Evolutionary conservation across 2,113 vertebrate genomes (phyloP).

Genomic region (Gallinago undulata): DNA sequence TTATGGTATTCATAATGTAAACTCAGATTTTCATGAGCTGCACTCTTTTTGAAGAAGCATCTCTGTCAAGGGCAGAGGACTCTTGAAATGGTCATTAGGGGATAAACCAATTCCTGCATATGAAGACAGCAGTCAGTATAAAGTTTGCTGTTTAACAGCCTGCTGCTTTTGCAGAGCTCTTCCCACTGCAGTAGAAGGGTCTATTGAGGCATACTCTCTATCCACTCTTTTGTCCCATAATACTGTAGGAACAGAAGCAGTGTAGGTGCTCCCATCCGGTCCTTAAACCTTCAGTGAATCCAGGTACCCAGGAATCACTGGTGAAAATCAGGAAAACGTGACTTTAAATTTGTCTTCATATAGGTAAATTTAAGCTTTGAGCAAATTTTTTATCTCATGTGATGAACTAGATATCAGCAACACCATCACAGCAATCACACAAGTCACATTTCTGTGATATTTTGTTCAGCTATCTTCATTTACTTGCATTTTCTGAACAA

Average conservation of each 20-base stretch:
- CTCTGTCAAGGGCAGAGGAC: background rate
- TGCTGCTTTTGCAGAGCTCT: background rate
- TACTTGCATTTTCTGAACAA: background rate
- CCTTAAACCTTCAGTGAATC: background rate
- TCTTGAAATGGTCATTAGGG: background rate
- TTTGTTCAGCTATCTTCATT: background rate
- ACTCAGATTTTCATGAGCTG: background rate
- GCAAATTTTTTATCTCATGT: background rate
- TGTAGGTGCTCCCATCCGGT: background rate
- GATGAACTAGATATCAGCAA: background rate
- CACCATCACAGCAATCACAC: background rate
- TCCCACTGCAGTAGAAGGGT: background rate
- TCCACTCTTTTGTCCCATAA: background rate
- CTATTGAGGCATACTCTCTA: background rate
- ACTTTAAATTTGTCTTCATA: background rate
- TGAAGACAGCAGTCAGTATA: background rate
- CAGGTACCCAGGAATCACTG: background rate
- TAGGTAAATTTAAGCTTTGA: background rate
- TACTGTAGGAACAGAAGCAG: background rate
- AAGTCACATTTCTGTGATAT: background rate
- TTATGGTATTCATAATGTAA: background rate
- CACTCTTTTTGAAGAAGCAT: background rate
- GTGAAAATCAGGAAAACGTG: background rate
- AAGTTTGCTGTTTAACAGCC: background rate
- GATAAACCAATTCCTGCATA: background rate